Percentiles rank a stretch among this genome's conserved stretches.
Conservation (phyloP, 2,113 vertebrate genomes). For the Prionailurus viverrinus region DNA sequence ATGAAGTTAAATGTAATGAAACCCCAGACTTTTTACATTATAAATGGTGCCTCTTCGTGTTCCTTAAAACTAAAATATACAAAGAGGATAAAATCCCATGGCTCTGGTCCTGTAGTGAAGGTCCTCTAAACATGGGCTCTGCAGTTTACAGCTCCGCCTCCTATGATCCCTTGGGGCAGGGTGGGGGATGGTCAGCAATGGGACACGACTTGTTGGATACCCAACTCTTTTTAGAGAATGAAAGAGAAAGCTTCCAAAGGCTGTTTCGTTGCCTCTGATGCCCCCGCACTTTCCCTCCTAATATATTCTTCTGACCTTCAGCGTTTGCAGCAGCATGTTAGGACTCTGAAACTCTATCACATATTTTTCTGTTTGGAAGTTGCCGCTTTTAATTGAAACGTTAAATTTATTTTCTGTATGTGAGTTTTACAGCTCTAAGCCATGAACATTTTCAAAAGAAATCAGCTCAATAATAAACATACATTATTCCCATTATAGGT, state of each 20-base stretch:
- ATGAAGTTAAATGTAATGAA: conserved; percentile 55
- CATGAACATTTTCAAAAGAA: conserved; percentile 62
- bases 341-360: background rate
- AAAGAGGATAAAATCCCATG: background rate
- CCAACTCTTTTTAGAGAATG: background rate
- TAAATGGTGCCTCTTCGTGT: background rate
- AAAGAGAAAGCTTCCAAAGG: background rate
- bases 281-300: background rate
- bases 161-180: background rate
- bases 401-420: conserved; percentile 46
- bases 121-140: background rate
- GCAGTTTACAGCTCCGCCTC: background rate
- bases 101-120: background rate
- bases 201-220: rapidly evolving
- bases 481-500: conserved; percentile 25
- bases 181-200: background rate
- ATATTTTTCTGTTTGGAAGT: conserved; percentile 23
- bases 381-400: conserved; percentile 14
- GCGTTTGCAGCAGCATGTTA: background rate
- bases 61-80: conserved; percentile 9
- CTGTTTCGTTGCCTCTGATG: background rate
- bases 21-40: background rate
- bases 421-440: background rate
- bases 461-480: conserved; percentile 49
- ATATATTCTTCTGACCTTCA: background rate